phyloP scores from a whole-genome alignment of 2,113 vertebrate genomes.

The Pampusana beccarii region DNA sequence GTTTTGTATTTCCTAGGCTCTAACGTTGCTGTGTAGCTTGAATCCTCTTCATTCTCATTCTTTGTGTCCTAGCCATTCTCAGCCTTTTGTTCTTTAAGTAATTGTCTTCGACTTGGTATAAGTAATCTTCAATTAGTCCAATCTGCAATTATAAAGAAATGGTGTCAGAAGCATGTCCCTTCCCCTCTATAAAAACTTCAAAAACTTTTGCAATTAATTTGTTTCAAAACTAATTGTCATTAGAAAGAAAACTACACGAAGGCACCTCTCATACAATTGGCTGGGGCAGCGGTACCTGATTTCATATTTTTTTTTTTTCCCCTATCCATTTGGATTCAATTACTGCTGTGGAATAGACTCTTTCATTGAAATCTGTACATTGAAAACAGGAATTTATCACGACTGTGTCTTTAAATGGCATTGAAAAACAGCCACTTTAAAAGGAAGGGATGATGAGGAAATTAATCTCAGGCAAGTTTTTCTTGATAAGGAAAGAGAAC shows the following conservation, averaged over 20 bases:
- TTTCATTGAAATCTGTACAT: slow-evolving; percentile 36
- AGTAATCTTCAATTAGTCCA: slow-evolving; percentile 75
- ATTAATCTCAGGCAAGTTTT: slow-evolving; percentile 63
- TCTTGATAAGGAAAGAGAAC: slow-evolving; percentile 58
- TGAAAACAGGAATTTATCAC: slow-evolving; percentile 55
- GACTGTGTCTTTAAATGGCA: slow-evolving; percentile 64
- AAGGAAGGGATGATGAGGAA: slow-evolving; percentile 64
- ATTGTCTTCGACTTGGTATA: slow-evolving; percentile 73
- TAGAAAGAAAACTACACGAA: not conserved
- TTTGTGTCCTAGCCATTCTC: slow-evolving; percentile 57
- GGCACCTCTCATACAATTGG: not conserved
- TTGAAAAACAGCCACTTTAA: slow-evolving; percentile 71
- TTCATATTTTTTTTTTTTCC: not conserved
- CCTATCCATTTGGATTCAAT: slow-evolving; percentile 21
- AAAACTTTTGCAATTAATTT: not conserved
- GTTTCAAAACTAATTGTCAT: not conserved
- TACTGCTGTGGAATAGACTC: slow-evolving; percentile 27
- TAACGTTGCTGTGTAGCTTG: slow-evolving; percentile 29
- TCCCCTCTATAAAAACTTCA: not conserved
- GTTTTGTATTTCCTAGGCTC: not conserved
- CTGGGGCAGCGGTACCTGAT: not conserved
- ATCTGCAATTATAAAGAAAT: slow-evolving; percentile 63
- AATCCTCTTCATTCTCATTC: slow-evolving; percentile 58
- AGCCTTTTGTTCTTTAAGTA: slow-evolving; percentile 73
- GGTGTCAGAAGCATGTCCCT: not conserved